Percentiles rank a stretch among this genome's conserved stretches.
Conservation (phyloP, 2,888 invertebrate genomes). For the Drosophila macrothrix region DNA sequence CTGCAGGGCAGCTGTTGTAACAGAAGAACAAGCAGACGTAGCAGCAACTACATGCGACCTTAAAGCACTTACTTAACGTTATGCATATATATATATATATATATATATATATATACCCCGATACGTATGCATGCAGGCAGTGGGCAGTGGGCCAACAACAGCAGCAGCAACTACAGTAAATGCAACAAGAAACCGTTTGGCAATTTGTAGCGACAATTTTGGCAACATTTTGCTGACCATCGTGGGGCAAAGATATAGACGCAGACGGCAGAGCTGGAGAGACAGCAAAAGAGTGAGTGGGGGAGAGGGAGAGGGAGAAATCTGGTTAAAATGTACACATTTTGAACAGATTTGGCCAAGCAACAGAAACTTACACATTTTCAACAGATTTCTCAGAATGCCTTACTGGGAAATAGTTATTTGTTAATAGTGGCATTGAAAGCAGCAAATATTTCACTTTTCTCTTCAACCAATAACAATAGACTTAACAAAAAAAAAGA, state of each 20-base stretch:
- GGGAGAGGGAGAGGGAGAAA: neutral
- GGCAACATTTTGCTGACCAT: constrained; percentile 62
- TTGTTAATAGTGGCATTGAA: neutral
- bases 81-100: constrained; percentile 57
- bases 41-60: constrained; percentile 60
- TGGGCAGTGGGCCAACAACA: constrained; percentile 34
- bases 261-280: neutral
- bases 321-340: neutral
- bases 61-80: constrained; percentile 60
- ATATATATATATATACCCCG: constrained; percentile 4
- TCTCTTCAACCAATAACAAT: neutral
- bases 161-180: constrained; percentile 18
- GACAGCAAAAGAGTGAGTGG: neutral
- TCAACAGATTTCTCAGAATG: neutral
- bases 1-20: constrained; percentile 32
- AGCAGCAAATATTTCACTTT: neutral
- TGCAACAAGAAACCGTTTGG: constrained; percentile 47
- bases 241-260: neutral
- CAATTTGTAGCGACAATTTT: constrained; percentile 77
- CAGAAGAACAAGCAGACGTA: constrained; percentile 9
- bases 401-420: neutral
- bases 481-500: neutral
- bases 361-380: neutral
- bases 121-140: constrained; percentile 8
- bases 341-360: neutral